These are phyloP conservation scores for Gobionotothen gibberifrons DNA, from an alignment of 2,797 vertebrate genomes.

Conservation along the genomic window DNA sequence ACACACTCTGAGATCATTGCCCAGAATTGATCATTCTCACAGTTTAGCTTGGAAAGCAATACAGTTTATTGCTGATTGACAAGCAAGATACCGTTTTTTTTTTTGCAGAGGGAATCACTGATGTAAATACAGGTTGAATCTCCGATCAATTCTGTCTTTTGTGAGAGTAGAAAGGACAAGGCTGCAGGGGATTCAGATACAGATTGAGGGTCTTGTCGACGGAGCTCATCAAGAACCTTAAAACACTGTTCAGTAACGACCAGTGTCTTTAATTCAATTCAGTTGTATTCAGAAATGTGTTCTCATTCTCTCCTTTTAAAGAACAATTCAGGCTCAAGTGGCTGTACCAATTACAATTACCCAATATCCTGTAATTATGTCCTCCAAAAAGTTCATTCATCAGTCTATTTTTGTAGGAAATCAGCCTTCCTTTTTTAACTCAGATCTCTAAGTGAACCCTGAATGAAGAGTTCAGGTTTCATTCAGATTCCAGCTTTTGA, in stretches of 20 bases:
- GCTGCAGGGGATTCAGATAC: slow-evolving; percentile 16
- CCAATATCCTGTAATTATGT: background rate
- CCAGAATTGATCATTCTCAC: slow-evolving; percentile 43
- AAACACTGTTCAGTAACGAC: background rate
- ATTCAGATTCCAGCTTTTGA: slow-evolving; percentile 7
- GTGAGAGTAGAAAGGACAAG: slow-evolving; percentile 18
- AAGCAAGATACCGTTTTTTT: slow-evolving; percentile 27
- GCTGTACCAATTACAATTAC: background rate
- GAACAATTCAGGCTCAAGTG: slow-evolving; percentile 8
- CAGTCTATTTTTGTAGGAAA: background rate
- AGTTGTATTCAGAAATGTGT: background rate
- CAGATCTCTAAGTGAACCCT: background rate
- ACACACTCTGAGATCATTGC: background rate
- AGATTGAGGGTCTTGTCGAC: background rate
- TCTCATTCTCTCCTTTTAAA: background rate
- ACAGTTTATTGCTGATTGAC: slow-evolving; percentile 46
- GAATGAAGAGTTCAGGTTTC: background rate
- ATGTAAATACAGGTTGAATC: slow-evolving; percentile 44
- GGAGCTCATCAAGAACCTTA: background rate
- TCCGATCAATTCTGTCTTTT: slow-evolving; percentile 33
- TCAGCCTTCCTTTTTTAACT: background rate
- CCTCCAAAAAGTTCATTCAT: slow-evolving; percentile 14
- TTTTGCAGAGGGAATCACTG: slow-evolving; percentile 33
- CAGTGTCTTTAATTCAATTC: background rate
- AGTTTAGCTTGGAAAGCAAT: slow-evolving; percentile 59